These are phyloP conservation scores for Setipinna tenuifilis DNA, from an alignment of 2,797 vertebrate species.

Conservation along the genomic window DNA sequence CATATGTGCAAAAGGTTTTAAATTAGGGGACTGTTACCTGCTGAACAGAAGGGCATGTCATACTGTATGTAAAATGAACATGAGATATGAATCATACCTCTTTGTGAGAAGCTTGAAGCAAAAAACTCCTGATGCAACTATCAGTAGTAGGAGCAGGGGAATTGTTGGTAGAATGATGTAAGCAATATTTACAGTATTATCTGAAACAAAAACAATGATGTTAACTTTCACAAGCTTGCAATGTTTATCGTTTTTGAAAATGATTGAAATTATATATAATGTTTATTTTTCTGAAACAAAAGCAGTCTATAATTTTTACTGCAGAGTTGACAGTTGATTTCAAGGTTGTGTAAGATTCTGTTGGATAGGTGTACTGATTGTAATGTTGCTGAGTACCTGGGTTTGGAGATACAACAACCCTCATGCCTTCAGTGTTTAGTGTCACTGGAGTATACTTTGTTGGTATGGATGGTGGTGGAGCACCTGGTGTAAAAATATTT, in stretches of 20 bases:
- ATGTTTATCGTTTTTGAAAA: not conserved
- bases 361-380: too few species aligned
- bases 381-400: conserved; percentile 38
- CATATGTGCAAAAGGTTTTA: conserved; percentile 9
- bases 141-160: conserved; percentile 82
- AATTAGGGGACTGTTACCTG: not conserved
- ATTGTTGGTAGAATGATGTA: conserved; percentile 86
- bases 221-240: not conserved
- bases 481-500: conserved; percentile 59
- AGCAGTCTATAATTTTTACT: too few species aligned
- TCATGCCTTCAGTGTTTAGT: conserved; percentile 56
- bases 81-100: conserved; percentile 69
- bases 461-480: conserved; percentile 59
- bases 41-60: not conserved
- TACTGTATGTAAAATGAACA: not conserved
- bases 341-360: not conserved
- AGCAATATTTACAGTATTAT: conserved; percentile 72
- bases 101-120: conserved; percentile 81
- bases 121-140: conserved; percentile 75
- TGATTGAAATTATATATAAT: not conserved
- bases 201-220: conserved; percentile 58
- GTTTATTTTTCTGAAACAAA: not conserved
- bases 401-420: conserved; percentile 40
- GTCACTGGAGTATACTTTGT: conserved; percentile 66
- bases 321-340: not conserved